Evolutionary conservation across 2,797 vertebrate genomes (phyloP), one percentile per base, ranked within the genome.

Genomic region (Psittacula derbiana): DNA sequence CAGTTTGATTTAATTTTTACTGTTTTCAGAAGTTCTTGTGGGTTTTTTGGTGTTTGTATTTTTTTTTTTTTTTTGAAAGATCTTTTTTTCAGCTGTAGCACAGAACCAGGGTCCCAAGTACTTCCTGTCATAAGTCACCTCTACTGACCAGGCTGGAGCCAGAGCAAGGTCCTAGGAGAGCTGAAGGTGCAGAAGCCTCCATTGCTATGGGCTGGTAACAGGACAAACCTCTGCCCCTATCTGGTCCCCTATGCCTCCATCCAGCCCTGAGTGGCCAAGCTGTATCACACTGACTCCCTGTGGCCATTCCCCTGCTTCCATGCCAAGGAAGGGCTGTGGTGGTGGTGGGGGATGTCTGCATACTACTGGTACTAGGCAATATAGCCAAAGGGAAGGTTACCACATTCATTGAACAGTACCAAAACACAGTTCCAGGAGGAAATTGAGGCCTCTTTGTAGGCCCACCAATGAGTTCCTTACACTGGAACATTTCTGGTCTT

Each of bases 331-430:
- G 27, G 46, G 36, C 61, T 72, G 74, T 28, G 38, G n/a, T 19
- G 2, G 53, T 5, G 11, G 30, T 2, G 4, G 12, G 3, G 3
- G 55, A 33, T 33, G 1, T 64, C 40, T 60, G 27, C 31, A 52
- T 80, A 7, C 31, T 74, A 16, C 23, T 38, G 28, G 41, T 71
- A 73, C 9, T 31, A 74, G 41, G 16, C 16, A 33, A 52, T 33
- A 8, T 3, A 72, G 43, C 16, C 43, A 82, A 80, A 91, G 71
- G 9, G 36, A 23, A 53, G 31, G n/a, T 52, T 47, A 61, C 43
- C 40, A n/a, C 28, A 14, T 47, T 46, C 31, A 46, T 0, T 41
- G 16, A 69, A 36, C 13, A 38, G 23, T 33, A 73, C 6, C 40
- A 90, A 82, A 85, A 74, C 16, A 11, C n/a, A 80, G 24, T 33